Evolutionary conservation across 2,113 vertebrate species (phyloP).

Genomic region (Eulemur rufifrons): DNA sequence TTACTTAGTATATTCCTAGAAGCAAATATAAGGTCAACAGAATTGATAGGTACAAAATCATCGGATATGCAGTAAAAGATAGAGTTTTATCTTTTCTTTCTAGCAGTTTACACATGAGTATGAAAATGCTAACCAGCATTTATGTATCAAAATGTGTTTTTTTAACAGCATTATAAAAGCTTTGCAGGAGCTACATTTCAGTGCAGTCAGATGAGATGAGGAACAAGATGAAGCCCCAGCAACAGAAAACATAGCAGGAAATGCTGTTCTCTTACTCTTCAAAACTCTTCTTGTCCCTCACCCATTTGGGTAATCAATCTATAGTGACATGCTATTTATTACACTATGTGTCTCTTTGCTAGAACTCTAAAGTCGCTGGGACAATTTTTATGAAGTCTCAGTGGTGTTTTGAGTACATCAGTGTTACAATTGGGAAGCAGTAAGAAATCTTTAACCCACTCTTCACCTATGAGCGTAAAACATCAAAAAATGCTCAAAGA

Average conservation of each 20-base stretch:
- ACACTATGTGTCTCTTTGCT: neutral
- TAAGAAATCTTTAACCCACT: neutral
- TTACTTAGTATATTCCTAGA: neutral
- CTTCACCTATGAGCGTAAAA: neutral
- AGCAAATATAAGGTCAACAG: neutral
- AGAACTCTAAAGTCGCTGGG: neutral
- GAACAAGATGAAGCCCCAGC: neutral
- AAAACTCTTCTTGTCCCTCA: neutral
- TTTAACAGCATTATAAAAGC: neutral
- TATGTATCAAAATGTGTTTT: neutral
- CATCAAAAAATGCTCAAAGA: neutral
- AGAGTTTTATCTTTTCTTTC: neutral
- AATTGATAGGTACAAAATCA: neutral
- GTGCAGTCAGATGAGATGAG: neutral
- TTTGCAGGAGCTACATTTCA: neutral
- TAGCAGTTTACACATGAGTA: neutral
- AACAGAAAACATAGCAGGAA: neutral
- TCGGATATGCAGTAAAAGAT: neutral
- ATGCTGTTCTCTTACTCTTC: neutral
- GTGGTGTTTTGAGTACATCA: neutral
- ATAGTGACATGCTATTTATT: neutral
- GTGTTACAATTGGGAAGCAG: neutral
- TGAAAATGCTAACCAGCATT: neutral
- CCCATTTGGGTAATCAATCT: neutral
- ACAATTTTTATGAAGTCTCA: neutral